Evolutionary conservation across 2,113 vertebrate species (phyloP).

Genomic region (Taurulus bubalis): DNA sequence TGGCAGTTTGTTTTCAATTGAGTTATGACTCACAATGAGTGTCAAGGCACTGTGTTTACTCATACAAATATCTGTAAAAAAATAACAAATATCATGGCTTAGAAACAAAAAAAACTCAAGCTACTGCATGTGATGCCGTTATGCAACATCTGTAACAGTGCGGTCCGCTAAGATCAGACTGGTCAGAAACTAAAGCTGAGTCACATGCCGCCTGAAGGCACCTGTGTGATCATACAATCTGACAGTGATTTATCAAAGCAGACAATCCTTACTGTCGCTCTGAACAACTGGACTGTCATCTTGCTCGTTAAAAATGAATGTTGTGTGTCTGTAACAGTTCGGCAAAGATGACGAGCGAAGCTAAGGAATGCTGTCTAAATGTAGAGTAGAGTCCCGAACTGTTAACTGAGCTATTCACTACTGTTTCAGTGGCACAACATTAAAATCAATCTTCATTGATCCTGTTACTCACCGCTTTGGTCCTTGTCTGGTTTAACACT

Average conservation of each 20-base stretch:
- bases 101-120: not conserved
- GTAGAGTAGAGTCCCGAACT: conserved; percentile 6
- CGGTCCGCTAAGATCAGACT: not conserved
- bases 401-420: conserved; percentile 3
- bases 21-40: not conserved
- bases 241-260: conserved; percentile 9
- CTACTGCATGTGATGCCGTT: not conserved
- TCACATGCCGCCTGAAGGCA: conserved; percentile 27
- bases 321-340: conserved; percentile 17
- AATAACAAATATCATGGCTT: not conserved
- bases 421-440: not conserved
- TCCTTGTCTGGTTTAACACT: conserved; percentile 78
- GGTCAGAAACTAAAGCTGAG: not conserved
- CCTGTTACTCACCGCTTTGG: conserved; percentile 56
- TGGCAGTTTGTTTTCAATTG: not conserved
- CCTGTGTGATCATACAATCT: conserved; percentile 9
- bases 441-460: conserved; percentile 21
- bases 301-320: conserved; percentile 58
- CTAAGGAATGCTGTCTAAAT: conserved; percentile 21
- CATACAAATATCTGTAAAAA: not conserved
- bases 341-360: conserved; percentile 41
- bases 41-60: not conserved
- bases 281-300: not conserved
- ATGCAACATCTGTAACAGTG: not conserved
- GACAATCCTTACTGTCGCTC: too few relatives aligned